These are phyloP conservation scores for Silurus lanzhouensis DNA, from an alignment of 2,797 vertebrate species.

Conservation along the genomic window DNA sequence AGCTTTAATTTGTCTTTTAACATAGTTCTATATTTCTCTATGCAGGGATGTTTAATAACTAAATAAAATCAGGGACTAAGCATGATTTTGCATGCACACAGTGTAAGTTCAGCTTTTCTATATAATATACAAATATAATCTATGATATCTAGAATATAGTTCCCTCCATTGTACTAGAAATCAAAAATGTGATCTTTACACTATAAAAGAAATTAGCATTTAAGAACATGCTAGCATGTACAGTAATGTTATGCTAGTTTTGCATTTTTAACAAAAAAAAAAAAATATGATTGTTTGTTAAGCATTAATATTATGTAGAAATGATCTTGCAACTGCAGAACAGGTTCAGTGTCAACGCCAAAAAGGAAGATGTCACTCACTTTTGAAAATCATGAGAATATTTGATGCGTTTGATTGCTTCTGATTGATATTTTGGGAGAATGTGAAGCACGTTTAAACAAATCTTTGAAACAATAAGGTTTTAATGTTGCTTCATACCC, in stretches of 20 bases:
- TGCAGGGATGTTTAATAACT: not conserved
- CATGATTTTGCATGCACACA: not conserved
- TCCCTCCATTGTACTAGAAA: not conserved
- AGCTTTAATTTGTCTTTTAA: too few species aligned
- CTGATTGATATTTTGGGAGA: not conserved
- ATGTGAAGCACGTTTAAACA: not conserved
- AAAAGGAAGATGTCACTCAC: not conserved
- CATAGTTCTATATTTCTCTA: too few species aligned
- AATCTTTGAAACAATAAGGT: not conserved
- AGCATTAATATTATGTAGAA: not conserved
- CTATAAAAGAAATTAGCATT: not conserved
- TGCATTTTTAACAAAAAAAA: not conserved
- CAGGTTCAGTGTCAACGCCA: not conserved
- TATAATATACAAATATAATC: not conserved
- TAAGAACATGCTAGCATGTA: not conserved
- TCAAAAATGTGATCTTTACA: not conserved
- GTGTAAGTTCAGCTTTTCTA: not conserved
- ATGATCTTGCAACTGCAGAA: not conserved
- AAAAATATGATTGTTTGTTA: not conserved
- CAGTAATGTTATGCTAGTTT: not conserved
- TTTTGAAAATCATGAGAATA: not conserved
- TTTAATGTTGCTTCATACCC: too few species aligned
- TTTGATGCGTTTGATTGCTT: not conserved
- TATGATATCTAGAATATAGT: too few species aligned
- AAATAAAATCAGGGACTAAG: not conserved